These are phyloP conservation scores for Arvicanthis niloticus DNA, from an alignment of 2,113 vertebrate genomes.

Conservation along the genomic window DNA sequence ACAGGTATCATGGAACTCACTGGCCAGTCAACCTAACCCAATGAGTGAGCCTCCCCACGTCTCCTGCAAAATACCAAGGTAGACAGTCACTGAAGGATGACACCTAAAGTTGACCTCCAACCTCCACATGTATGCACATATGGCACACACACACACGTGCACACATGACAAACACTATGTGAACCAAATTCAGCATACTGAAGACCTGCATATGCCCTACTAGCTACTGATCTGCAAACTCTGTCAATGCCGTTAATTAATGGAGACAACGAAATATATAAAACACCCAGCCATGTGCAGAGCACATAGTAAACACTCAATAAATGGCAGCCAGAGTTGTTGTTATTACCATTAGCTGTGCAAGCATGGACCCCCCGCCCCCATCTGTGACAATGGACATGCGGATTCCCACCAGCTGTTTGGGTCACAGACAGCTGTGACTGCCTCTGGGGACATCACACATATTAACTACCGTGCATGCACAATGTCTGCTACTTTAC, in stretches of 20 bases:
- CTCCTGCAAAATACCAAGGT: not conserved
- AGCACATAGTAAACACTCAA: conserved; percentile 45
- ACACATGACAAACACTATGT: not conserved
- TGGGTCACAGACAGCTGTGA: not conserved
- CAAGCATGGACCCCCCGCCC: not conserved
- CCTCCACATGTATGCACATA: not conserved
- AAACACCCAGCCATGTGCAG: not conserved
- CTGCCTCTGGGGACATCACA: not conserved
- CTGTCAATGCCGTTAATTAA: conserved; percentile 6
- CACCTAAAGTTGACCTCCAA: not conserved
- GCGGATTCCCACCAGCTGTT: not conserved
- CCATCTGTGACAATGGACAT: not conserved
- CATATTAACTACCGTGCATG: not conserved
- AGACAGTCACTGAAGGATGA: not conserved
- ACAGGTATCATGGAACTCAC: not conserved
- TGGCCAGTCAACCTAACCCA: not conserved
- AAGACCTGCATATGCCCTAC: not conserved
- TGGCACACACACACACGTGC: not conserved
- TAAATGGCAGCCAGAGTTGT: not conserved
- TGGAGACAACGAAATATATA: not conserved
- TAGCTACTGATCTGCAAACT: not conserved
- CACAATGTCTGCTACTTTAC: not conserved
- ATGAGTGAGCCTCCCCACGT: not conserved
- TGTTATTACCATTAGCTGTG: not conserved
- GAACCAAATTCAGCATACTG: conserved; percentile 1